Base-by-base conservation (phyloP, 2,113 vertebrate species). In the Carlito syrichta region DNA sequence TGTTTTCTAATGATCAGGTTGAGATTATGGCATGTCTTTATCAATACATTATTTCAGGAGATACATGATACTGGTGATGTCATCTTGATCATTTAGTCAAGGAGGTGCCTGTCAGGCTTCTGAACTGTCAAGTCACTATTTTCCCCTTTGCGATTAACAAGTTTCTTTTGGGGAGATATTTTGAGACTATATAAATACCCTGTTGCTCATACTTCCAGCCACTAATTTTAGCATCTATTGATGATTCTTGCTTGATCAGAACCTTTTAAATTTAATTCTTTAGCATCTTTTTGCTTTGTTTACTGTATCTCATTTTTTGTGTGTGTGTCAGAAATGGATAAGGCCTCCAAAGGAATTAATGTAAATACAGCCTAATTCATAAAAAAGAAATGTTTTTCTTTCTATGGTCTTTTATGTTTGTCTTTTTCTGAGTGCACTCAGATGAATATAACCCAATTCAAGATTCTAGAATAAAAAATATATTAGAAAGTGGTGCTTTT, bases 241-340 rank as follows among this genome's bases (percentile, higher is more conserved):
- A 89, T 66, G 63, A 76, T 86, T 82, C 22, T 94, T 92, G 60
- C 73, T 77, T 95, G 60, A 68, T 38, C 38, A 93, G 48, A 94
- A 63, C 50, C 4, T 89, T 89, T 79, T 63, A 66, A 83, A 69
- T 78, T 89, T 40, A 76, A 74, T 87, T 83, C 14, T 50, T 77
- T 68, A 82, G 17, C 11, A 73, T 78, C 14, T 86, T 86, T 86
- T 96, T 92, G 54, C 63, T 25, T 76, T 89, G 16, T 92, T 66
- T n/a, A 78, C n/a, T 71, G 52, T 63, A n/a, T 9, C n/a, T 43
- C 17, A 22, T n/a, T 69, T 81, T 90, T 87, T 45, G 90, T 95
- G 22, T 90, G 83, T 45, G 90, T 95, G 22, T 92, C 63, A 79
- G 40, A 73, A 69, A 30, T 84, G 23, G 32, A 40, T 90, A 86